Base-by-base conservation (phyloP, 2,113 vertebrate genomes). In the Rhombomys opimus region DNA sequence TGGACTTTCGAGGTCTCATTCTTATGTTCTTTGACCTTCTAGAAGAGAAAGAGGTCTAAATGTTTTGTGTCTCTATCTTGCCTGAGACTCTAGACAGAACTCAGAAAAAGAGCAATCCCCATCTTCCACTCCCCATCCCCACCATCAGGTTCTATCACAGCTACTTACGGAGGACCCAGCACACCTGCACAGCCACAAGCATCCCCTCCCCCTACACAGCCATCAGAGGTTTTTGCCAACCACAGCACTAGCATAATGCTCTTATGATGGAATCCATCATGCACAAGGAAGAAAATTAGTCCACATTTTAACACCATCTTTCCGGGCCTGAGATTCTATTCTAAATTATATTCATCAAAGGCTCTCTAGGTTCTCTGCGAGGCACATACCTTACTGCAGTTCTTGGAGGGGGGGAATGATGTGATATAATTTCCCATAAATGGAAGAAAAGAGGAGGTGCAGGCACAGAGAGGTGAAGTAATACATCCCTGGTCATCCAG, bases 401-500 rank as follows among this genome's bases (percentile, higher is more conserved):
- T 41, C 59, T 18, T 46, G 46, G 46, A 46, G 46, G 20, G 5
- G 1, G 3, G 50, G 22, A 65, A 85, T 72, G 32, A 8, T 41
- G 30, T 22, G 23, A 25, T 32, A 18, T 52, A 52, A 27, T 84
- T 67, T 70, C 72, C 27, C 41, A 18, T 52, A 93, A 82, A 65
- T 52, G 38, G 8, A 78, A 27, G 30, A 86, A 85, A 93, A 67
- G 70, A 94, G 95, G 70, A 94, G 95, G 96, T 11, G 4, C 63
- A 93, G 91, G 85, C 30, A 52, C 54, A 59, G 30, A 87, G 54
- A 90, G 25, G 27, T 54, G 23, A 91, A 32, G 27, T 22, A 32
- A 65, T 63, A 15, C 25, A 68, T 54, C 17, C 65, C 30, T 6
- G 14, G 50, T 89, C 61, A 88, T 32, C 61, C 78, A 93, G 80